Conservation (phyloP, 1,140 invertebrate genomes). For the Cydia amplana region DNA sequence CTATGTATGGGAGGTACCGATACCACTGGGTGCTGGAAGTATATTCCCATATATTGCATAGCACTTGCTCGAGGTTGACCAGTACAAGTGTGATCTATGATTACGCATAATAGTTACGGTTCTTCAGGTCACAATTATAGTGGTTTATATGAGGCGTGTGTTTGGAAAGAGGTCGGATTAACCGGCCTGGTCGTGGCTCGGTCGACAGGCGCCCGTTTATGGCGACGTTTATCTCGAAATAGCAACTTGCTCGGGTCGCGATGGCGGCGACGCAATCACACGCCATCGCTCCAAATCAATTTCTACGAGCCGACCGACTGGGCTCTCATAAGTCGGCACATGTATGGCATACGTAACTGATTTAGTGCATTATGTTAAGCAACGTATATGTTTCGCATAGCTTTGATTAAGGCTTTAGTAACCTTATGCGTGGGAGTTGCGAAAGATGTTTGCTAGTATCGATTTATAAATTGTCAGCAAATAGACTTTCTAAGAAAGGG, state of each 20-base stretch:
- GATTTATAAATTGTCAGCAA: constrained; percentile 15
- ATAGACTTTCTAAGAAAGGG: constrained; percentile 35
- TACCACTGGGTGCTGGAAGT: neutral
- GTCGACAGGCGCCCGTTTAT: constrained; percentile 65
- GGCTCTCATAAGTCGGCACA: constrained; percentile 33
- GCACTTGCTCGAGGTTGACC: neutral
- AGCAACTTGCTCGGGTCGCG: constrained; percentile 72
- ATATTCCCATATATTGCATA: neutral
- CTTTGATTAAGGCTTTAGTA: constrained; percentile 9
- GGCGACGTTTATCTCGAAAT: constrained; percentile 75
- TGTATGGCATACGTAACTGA: constrained; percentile 31
- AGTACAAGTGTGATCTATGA: neutral
- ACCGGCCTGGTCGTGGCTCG: constrained; percentile 41
- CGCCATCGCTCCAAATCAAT: constrained; percentile 66
- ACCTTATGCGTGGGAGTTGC: constrained; percentile 25
- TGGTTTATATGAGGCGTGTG: neutral
- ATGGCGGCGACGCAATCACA: constrained; percentile 64
- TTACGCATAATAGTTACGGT: neutral
- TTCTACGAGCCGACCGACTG: constrained; percentile 40
- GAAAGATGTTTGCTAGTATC: neutral
- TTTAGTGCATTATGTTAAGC: constrained; percentile 23
- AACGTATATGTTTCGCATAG: neutral
- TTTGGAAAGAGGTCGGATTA: constrained; percentile 1
- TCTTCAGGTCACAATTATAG: neutral
- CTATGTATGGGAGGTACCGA: constrained; percentile 20